A percentile compares a stretch with the other conserved stretches of the same genome.
These are phyloP conservation scores for Adelosebastes latens DNA, from an alignment of 2,797 vertebrate species.

Conservation along the genomic window DNA sequence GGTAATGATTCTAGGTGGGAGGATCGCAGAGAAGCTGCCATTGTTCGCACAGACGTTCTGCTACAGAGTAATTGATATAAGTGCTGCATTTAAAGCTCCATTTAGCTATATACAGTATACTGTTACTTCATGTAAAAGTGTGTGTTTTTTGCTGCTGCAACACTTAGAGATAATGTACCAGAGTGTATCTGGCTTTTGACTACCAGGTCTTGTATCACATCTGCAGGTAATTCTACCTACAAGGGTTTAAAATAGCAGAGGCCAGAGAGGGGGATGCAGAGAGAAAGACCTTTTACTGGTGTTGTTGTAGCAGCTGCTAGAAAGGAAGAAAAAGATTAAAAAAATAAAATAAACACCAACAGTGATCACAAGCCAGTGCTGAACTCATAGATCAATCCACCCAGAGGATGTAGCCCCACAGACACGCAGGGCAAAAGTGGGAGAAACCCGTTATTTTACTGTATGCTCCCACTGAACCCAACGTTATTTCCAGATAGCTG, in stretches of 20 bases:
- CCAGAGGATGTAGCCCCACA: not conserved
- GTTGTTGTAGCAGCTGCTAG: constrained; percentile 9
- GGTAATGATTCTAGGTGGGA: constrained; percentile 66
- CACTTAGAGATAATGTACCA: constrained; percentile 13
- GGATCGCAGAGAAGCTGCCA: constrained; percentile 42
- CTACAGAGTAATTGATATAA: constrained; percentile 65
- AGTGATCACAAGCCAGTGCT: constrained; percentile 19
- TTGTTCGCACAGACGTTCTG: constrained; percentile 40
- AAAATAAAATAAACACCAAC: constrained; percentile 7
- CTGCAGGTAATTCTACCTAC: constrained; percentile 27
- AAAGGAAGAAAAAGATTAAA: not conserved
- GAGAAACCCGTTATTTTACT: not conserved
- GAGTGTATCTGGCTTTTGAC: not conserved
- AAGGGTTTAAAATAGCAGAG: constrained; percentile 26
- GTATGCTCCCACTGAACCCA: not conserved
- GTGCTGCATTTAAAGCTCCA: constrained; percentile 62
- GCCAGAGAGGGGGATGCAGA: not conserved
- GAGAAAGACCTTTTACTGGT: constrained; percentile 17
- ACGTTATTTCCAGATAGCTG: constrained; percentile 7
- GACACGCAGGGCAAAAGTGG: not conserved
- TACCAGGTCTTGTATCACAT: constrained; percentile 6
- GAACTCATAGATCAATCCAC: constrained; percentile 9
- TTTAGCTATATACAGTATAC: constrained; percentile 18
- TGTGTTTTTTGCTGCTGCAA: not conserved
- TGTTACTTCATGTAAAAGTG: constrained; percentile 24